phyloP scores from a whole-genome alignment of 2,113 vertebrate genomes.

The Capra hircus region DNA sequence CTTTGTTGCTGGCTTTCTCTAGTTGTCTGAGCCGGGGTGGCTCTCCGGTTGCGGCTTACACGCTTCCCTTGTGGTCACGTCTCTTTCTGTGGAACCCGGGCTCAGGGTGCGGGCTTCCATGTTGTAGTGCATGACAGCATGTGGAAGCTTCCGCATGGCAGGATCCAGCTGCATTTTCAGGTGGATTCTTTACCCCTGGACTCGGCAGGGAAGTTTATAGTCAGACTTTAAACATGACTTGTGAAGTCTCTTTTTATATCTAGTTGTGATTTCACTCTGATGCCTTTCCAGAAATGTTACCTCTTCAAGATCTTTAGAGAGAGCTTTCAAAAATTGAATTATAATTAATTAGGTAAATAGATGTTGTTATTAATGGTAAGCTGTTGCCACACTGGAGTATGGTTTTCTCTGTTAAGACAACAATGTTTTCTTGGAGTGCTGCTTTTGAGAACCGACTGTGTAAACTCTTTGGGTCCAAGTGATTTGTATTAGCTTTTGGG shows the following conservation, averaged over 20 bases:
- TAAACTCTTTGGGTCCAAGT: neutral
- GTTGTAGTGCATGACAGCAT: rapidly evolving
- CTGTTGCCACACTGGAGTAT: neutral
- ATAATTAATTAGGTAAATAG: neutral
- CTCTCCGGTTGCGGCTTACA: rapidly evolving
- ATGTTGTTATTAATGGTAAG: neutral
- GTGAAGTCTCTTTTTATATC: neutral
- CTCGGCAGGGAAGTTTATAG: neutral
- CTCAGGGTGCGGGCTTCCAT: neutral
- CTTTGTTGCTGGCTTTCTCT: neutral
- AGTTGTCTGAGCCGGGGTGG: rapidly evolving
- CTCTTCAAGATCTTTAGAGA: neutral
- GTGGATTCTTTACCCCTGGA: neutral
- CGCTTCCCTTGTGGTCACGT: neutral
- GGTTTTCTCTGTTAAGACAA: neutral
- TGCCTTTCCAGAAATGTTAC: neutral
- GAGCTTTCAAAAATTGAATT: neutral
- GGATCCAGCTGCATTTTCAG: neutral
- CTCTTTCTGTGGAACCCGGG: neutral
- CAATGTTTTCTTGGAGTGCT: neutral
- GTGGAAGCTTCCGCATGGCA: neutral
- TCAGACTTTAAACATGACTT: neutral
- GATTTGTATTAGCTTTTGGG: neutral
- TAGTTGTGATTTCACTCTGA: neutral
- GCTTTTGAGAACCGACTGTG: neutral